Conservation (phyloP, 2,888 invertebrate species). For the Eupithecia vulgata region DNA sequence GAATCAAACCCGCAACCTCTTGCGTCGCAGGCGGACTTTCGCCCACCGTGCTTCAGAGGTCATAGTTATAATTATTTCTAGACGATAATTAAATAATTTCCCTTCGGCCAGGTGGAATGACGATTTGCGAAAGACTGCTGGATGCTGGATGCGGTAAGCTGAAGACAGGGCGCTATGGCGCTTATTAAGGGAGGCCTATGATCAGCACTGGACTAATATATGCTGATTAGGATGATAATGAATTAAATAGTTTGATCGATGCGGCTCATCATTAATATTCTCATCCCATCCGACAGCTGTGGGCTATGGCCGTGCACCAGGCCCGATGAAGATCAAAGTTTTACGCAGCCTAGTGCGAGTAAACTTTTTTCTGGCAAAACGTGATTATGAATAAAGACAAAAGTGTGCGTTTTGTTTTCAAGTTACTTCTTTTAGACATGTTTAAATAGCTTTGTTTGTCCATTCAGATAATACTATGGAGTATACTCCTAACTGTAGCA, state of each 20-base stretch:
- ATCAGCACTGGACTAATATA: too few species aligned
- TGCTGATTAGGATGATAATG: too few species aligned
- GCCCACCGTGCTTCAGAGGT: too few species aligned
- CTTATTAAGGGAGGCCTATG: too few species aligned
- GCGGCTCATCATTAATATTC: background rate
- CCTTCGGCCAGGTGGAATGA: too few species aligned
- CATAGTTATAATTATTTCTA: background rate
- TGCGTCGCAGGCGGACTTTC: too few species aligned
- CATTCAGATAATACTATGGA: constrained; percentile 55
- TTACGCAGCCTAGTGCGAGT: background rate
- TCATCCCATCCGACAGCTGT: background rate
- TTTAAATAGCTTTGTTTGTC: background rate
- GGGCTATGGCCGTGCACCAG: background rate
- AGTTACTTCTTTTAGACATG: background rate
- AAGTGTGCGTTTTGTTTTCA: background rate
- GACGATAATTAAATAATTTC: background rate
- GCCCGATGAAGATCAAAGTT: background rate
- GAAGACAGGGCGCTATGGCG: too few species aligned
- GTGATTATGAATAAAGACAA: background rate
- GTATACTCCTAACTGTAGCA: constrained; percentile 48
- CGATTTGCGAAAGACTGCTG: too few species aligned
- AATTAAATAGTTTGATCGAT: too few species aligned
- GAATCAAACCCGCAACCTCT: too few species aligned
- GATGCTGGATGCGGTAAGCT: too few species aligned
- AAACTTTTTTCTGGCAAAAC: background rate